Percentiles rank a stretch among this genome's conserved stretches.
Evolutionary conservation across 2,113 vertebrate genomes (phyloP).

Genomic region (Poeciliopsis turrubarensis): DNA sequence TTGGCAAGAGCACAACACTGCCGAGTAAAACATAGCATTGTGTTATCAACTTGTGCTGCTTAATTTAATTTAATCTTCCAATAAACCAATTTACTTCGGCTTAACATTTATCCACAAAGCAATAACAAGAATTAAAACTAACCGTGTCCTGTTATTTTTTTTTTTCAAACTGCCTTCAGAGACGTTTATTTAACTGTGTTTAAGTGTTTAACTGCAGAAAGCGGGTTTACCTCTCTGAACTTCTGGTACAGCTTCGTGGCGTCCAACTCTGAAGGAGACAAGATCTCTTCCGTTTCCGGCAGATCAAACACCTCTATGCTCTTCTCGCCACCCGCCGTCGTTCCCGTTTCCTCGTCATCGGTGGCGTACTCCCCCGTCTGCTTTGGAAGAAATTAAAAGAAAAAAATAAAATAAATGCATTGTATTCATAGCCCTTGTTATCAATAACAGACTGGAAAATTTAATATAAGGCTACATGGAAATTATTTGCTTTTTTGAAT

Average conservation of each 20-base stretch:
- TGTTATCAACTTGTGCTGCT: conserved; percentile 22
- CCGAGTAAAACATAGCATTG: neutral
- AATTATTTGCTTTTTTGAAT: neutral
- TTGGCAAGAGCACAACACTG: conserved; percentile 20
- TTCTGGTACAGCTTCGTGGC: conserved; percentile 95
- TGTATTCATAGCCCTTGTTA: too few relatives aligned
- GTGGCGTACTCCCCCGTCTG: conserved; percentile 98
- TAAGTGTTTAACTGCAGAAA: neutral
- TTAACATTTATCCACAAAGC: neutral
- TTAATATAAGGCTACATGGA: neutral
- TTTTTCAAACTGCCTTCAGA: neutral
- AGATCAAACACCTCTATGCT: conserved; percentile 97
- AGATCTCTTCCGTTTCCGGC: conserved; percentile 92
- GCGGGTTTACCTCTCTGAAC: conserved; percentile 90
- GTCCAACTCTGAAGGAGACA: conserved; percentile 94
- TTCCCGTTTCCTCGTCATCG: conserved; percentile 90
- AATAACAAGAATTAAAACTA: conserved; percentile 4
- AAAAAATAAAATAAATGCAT: neutral
- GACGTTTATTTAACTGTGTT: neutral
- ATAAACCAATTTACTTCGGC: neutral
- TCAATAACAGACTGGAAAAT: too few relatives aligned
- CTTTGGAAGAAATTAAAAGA: conserved; percentile 54
- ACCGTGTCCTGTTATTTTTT: neutral
- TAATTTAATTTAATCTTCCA: conserved; percentile 21
- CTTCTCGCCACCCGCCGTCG: conserved; percentile 83